Conservation (phyloP, 2,888 invertebrate genomes). For the Phaonia tiefii region DNA sequence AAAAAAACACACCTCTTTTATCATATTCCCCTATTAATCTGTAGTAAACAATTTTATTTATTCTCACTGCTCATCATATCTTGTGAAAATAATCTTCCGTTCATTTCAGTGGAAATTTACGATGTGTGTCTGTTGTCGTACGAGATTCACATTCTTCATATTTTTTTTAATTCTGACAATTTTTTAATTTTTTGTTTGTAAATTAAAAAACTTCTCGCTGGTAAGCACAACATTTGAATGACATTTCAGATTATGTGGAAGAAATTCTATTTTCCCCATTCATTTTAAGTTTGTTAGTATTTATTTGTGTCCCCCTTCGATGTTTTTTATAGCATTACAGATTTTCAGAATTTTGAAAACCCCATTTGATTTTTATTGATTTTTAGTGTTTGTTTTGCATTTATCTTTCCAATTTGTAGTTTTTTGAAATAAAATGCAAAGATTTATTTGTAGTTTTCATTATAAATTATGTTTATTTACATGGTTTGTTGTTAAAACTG, state of each 20-base stretch:
- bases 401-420: constrained; percentile 16
- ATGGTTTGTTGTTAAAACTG: constrained; percentile 18
- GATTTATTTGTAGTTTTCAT: constrained; percentile 41
- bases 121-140: not conserved
- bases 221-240: too few species aligned
- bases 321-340: not conserved
- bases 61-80: not conserved
- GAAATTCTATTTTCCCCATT: too few species aligned
- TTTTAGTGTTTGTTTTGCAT: constrained; percentile 50
- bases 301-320: not conserved
- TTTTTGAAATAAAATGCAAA: constrained; percentile 43
- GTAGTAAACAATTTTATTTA: not conserved
- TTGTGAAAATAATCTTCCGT: constrained; percentile 24
- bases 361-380: constrained; percentile 43
- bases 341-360: constrained; percentile 25
- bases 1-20: too few species aligned
- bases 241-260: too few species aligned
- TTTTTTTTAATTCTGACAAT: constrained; percentile 16
- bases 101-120: constrained; percentile 29
- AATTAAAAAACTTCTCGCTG: not conserved
- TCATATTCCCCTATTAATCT: not conserved
- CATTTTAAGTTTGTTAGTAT: too few species aligned
- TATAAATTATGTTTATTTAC: constrained; percentile 56
- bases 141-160: not conserved
- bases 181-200: constrained; percentile 24